A percentile compares a stretch with the other conserved stretches of the same genome.
phyloP scores from a whole-genome alignment of 2,888 invertebrate genomes.

The Scaptodrosophila latifasciaeformis region DNA sequence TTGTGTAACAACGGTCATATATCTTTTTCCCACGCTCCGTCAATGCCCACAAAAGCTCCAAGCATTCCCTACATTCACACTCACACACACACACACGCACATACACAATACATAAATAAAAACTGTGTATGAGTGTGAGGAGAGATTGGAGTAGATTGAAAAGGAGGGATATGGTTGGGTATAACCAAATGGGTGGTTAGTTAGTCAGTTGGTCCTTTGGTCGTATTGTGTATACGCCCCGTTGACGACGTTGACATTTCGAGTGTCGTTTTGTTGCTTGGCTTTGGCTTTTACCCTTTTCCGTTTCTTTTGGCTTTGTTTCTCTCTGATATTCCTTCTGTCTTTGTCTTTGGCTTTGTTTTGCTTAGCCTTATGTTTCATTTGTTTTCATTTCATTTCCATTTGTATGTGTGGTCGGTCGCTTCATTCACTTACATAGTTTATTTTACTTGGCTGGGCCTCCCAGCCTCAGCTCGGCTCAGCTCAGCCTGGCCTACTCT shows the following conservation, averaged over 20 bases:
- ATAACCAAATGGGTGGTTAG: conserved; percentile 14
- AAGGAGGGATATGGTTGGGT: background rate
- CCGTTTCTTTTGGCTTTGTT: background rate
- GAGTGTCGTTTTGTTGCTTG: conserved; percentile 46
- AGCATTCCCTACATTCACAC: conserved; percentile 12
- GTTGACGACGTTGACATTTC: conserved; percentile 58
- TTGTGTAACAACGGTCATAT: conserved; percentile 35
- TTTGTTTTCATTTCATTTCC: conserved; percentile 26
- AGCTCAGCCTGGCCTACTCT: too few species aligned
- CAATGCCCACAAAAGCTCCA: conserved; percentile 9
- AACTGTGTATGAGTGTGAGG: background rate
- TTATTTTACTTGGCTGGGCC: conserved; percentile 40
- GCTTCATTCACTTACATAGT: too few species aligned
- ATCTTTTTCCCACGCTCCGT: conserved; percentile 34
- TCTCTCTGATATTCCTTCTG: conserved; percentile 7
- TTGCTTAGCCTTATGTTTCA: conserved; percentile 13
- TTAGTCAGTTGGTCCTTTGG: background rate
- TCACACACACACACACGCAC: conserved; percentile 13
- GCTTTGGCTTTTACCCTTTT: conserved; percentile 11
- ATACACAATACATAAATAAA: background rate
- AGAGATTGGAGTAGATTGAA: background rate
- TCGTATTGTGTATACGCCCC: conserved; percentile 25
- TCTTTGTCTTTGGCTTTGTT: conserved; percentile 17
- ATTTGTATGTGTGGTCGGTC: conserved; percentile 15
- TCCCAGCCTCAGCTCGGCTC: too few species aligned